These are phyloP conservation scores for Borostomias antarcticus DNA, from an alignment of 2,797 vertebrate genomes.

Conservation along the genomic window DNA sequence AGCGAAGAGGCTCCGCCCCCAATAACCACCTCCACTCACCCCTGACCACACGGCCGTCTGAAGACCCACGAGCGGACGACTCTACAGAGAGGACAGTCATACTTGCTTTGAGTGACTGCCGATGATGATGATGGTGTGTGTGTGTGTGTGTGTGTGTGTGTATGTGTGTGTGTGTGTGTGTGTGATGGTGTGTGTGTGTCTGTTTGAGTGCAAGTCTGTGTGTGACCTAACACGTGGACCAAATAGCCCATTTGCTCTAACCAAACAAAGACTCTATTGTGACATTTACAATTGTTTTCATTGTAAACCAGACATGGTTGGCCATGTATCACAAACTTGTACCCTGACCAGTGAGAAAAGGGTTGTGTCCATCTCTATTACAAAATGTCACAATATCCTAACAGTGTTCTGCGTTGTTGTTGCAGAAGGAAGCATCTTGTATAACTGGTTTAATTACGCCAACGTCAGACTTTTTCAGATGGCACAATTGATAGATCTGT, in stretches of 20 bases:
- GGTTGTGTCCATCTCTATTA: too few relatives aligned
- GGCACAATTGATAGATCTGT: background rate
- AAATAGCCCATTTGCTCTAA: background rate
- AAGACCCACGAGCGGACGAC: too few relatives aligned
- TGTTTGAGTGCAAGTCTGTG: too few relatives aligned
- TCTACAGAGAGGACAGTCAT: too few relatives aligned
- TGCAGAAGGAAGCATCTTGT: background rate
- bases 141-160: conserved; percentile 12
- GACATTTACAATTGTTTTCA: background rate
- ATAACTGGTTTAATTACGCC: background rate
- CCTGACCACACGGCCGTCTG: too few relatives aligned
- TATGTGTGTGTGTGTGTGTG: conserved; percentile 1
- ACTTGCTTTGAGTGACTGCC: too few relatives aligned
- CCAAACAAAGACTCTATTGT: conserved; percentile 17
- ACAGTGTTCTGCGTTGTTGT: background rate
- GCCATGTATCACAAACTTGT: too few relatives aligned
- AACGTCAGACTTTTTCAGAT: background rate
- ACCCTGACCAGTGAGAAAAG: too few relatives aligned
- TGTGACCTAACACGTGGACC: background rate
- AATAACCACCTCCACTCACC: too few relatives aligned
- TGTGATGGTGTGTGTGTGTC: background rate
- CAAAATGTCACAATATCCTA: background rate
- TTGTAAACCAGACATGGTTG: conserved; percentile 9
- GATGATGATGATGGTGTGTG: background rate
- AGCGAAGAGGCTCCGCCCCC: too few relatives aligned